Conservation (phyloP, 1,140 invertebrate species). For the Drosophila miranda region DNA sequence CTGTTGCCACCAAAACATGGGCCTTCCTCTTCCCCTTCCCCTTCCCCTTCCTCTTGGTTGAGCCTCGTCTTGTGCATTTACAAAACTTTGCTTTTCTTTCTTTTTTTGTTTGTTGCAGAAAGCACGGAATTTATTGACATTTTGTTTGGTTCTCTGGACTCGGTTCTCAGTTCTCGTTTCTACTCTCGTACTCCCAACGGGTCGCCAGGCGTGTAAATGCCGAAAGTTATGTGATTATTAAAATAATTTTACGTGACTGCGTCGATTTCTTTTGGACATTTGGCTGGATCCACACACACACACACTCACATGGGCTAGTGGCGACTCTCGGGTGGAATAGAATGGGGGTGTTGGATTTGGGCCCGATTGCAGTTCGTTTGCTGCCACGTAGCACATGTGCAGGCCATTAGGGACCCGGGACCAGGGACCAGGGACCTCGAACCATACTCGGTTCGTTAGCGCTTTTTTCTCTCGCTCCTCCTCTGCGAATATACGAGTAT, state of each 20-base stretch:
- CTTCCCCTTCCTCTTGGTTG: conserved; percentile 1
- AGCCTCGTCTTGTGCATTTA: conserved; percentile 40
- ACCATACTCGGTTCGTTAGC: conserved; percentile 76
- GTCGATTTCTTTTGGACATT: conserved; percentile 74
- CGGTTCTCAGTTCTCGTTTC: conserved; percentile 1
- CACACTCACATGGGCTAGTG: neutral
- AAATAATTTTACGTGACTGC: conserved; percentile 81
- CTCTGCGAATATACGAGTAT: neutral
- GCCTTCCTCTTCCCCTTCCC: conserved; percentile 2
- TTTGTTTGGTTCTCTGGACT: conserved; percentile 47
- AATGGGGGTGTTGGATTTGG: conserved; percentile 8
- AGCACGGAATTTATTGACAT: conserved; percentile 69
- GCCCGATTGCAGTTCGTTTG: conserved; percentile 71
- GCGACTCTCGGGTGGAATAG: conserved; percentile 3
- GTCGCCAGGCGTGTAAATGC: conserved; percentile 72
- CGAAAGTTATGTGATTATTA: conserved; percentile 80
- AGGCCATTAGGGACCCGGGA: conserved; percentile 73
- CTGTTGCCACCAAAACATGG: conserved; percentile 50
- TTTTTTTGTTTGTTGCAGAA: conserved; percentile 24
- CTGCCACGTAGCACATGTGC: conserved; percentile 75
- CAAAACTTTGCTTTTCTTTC: conserved; percentile 13
- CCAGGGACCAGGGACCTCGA: conserved; percentile 38
- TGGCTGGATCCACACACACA: neutral
- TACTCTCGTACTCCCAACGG: conserved; percentile 46
- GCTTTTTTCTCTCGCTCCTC: conserved; percentile 51